Conservation (phyloP, 2,888 invertebrate species). For the Amblyteles armatorius region DNA sequence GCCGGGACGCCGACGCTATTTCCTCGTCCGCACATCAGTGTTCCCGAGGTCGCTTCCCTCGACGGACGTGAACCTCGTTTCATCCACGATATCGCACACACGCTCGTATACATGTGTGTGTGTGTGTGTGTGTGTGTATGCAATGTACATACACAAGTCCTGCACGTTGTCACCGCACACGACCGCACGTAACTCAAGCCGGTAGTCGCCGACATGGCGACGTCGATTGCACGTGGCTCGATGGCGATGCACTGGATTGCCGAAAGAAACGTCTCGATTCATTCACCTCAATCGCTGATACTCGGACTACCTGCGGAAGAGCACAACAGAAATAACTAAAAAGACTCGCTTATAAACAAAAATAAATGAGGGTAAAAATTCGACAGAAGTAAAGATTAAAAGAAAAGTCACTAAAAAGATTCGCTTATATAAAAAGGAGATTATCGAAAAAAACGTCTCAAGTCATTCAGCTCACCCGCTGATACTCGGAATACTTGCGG, state of each 20-base stretch:
- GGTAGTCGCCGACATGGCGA: slow-evolving; percentile 11
- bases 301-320: neutral
- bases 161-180: slow-evolving; percentile 1
- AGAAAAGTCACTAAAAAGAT: too few species aligned
- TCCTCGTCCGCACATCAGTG: slow-evolving; percentile 70
- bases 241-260: neutral
- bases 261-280: neutral
- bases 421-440: too few species aligned
- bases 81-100: neutral
- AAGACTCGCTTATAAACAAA: neutral
- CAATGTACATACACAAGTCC: too few species aligned
- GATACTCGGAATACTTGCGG: neutral
- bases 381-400: too few species aligned
- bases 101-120: slow-evolving; percentile 36
- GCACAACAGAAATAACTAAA: neutral
- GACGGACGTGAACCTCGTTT: slow-evolving; percentile 69
- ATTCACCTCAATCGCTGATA: neutral
- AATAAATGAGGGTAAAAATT: neutral
- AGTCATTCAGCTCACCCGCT: neutral
- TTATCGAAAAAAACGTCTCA: neutral
- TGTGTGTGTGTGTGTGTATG: neutral
- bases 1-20: slow-evolving; percentile 68
- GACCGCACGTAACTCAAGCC: neutral
- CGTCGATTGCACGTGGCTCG: slow-evolving; percentile 45
- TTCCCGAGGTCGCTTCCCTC: slow-evolving; percentile 77